Evolutionary conservation across 2,888 invertebrate species (phyloP).

Genomic region (Pemphredon lugubris): DNA sequence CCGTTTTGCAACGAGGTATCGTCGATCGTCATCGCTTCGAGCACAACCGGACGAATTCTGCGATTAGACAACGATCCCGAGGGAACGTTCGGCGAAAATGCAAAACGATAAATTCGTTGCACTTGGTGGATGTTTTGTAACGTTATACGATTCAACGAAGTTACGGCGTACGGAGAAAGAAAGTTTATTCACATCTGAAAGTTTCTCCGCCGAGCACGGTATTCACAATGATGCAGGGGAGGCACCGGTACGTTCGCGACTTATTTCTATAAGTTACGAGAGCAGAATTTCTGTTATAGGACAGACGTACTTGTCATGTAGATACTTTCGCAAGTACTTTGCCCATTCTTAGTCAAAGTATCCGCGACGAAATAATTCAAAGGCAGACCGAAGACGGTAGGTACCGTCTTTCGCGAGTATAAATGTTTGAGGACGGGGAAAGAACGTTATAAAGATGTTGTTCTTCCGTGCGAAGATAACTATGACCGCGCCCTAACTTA

Average conservation of each 20-base stretch:
- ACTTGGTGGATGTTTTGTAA: constrained; percentile 37
- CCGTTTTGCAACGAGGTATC: too few species aligned
- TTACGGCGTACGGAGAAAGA: constrained; percentile 43
- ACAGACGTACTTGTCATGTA: constrained; percentile 63
- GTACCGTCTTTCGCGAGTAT: constrained; percentile 19
- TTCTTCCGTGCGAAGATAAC: neutral
- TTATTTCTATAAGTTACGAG: constrained; percentile 56
- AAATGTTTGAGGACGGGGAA: constrained; percentile 23
- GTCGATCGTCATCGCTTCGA: too few species aligned
- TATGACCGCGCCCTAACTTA: neutral
- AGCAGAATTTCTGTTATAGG: constrained; percentile 46
- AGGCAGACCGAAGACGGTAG: constrained; percentile 33
- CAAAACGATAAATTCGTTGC: constrained; percentile 21
- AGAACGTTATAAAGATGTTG: constrained; percentile 24
- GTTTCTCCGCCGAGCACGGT: constrained; percentile 43
- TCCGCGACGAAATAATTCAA: constrained; percentile 58
- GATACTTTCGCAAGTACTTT: constrained; percentile 59
- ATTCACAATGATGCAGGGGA: constrained; percentile 50
- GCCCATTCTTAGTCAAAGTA: constrained; percentile 54
- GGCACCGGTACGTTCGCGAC: constrained; percentile 42
- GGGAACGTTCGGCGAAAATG: constrained; percentile 1
- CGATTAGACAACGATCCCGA: constrained; percentile 15
- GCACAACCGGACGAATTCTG: too few species aligned
- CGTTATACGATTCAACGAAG: constrained; percentile 47
- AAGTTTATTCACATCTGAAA: constrained; percentile 62